Base-by-base conservation (phyloP, 2,113 vertebrate species). In the Centropristis striata region DNA sequence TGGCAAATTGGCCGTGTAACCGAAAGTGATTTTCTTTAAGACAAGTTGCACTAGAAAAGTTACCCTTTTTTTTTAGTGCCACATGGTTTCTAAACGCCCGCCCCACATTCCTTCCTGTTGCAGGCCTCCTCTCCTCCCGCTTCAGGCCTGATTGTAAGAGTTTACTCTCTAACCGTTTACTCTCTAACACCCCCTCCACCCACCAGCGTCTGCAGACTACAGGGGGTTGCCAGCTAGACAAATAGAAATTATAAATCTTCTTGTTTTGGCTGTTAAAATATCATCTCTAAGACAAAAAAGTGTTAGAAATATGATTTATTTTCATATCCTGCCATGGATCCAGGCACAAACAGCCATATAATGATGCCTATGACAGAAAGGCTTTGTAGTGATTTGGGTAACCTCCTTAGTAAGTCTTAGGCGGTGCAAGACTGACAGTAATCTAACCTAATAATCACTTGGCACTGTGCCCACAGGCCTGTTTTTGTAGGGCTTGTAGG, bases 81-180 rank as follows among this genome's bases (percentile, higher is more conserved):
- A 47, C 59, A 69, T 32, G 70, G 75, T 88, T 73, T 88, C 85
- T 88, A 72, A 88, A 88, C n/a, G n/a, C n/a, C 61, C 37, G 67
- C 71, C 71, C 87, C 72, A 64, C 84, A 72, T 88, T 86, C 85
- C 88, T 90, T 90, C 92, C 86, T 85, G 84, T 92, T 91, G 80
- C 89, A 94, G 92, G 90, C 92, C 83, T 91, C 91, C n/a, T 94
- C 92, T 91, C 93, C 92, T 77, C 92, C 93, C 50, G 91, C 93
- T 55, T 93, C 92, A 86, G 93, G 93, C 88, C 90, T 93, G 86
- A 94, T 94, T 90, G 93, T 94, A 94, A 93, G 92, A 88, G 68
- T 80, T 88, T 86, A 60, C 66, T 86, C 27, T 89, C 80, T 78
- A 75, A 78, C 49, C 42, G 36, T 89, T 88, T 89, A 53, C 82